A percentile compares a stretch with the other conserved stretches of the same genome.
Conservation (phyloP, 2,888 invertebrate genomes). For the Boloria euphrosyne region DNA sequence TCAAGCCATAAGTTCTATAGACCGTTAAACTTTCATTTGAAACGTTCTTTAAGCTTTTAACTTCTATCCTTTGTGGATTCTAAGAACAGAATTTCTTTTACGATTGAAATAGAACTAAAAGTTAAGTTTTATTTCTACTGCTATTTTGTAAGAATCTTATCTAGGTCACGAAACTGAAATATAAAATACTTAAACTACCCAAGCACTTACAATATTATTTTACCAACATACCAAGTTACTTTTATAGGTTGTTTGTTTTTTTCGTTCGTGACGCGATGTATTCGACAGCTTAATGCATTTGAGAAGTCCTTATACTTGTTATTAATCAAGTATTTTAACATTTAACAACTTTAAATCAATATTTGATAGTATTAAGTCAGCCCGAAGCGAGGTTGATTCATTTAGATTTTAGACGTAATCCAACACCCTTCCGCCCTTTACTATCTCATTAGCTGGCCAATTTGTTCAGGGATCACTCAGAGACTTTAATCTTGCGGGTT, state of each 20-base stretch:
- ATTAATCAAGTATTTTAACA: too few species aligned
- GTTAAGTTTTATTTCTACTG: conserved; percentile 52
- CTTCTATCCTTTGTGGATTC: conserved; percentile 69
- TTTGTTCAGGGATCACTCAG: conserved; percentile 68
- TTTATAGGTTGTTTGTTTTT: too few species aligned
- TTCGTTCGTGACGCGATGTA: too few species aligned
- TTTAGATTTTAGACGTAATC: conserved; percentile 71
- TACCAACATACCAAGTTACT: too few species aligned
- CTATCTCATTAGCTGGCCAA: conserved; percentile 76
- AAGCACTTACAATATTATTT: too few species aligned
- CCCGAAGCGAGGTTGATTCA: conserved; percentile 64
- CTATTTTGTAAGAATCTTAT: conserved; percentile 22
- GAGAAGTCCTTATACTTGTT: too few species aligned
- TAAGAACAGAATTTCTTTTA: conserved; percentile 62
- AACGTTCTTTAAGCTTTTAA: conserved; percentile 67
- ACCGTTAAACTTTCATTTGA: conserved; percentile 56
- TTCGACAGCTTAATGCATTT: too few species aligned
- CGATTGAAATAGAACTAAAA: conserved; percentile 52
- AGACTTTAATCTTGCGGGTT: conserved; percentile 62
- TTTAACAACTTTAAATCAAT: conserved; percentile 30
- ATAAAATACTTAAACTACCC: background rate
- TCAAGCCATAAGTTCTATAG: conserved; percentile 23
- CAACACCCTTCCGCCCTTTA: conserved; percentile 56
- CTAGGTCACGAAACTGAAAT: conserved; percentile 11
- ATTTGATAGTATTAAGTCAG: conserved; percentile 56